phyloP scores from a whole-genome alignment of 2,113 vertebrate genomes.

The Tupaia tana region DNA sequence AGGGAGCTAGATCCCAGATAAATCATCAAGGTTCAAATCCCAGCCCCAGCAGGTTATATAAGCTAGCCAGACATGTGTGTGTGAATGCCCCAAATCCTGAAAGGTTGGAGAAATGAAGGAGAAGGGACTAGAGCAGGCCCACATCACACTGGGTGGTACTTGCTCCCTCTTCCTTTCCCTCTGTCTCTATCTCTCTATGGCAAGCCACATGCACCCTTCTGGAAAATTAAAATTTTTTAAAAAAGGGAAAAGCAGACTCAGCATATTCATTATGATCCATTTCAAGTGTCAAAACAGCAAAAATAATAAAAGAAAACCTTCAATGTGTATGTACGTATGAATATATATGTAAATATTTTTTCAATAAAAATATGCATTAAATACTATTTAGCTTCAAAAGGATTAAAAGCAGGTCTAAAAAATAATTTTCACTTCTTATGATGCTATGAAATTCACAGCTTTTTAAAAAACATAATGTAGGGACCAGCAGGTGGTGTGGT shows the following conservation, averaged over 20 bases:
- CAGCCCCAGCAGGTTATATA: too few relatives aligned
- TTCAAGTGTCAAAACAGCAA: constrained; percentile 36
- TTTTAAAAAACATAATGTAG: constrained; percentile 26
- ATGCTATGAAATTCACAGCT: not conserved
- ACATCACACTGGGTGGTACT: too few relatives aligned
- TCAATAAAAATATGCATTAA: not conserved
- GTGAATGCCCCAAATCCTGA: too few relatives aligned
- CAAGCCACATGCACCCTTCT: too few relatives aligned
- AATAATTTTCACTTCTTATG: not conserved
- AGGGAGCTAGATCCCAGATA: too few relatives aligned
- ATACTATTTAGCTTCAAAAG: constrained; percentile 19
- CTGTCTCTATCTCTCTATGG: too few relatives aligned
- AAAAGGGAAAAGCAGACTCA: not conserved
- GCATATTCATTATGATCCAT: constrained; percentile 28
- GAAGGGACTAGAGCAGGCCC: too few relatives aligned
- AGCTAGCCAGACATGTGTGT: too few relatives aligned
- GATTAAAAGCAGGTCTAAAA: not conserved
- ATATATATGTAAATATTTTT: not conserved
- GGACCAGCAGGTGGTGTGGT: not conserved
- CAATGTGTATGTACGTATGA: not conserved
- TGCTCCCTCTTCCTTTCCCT: too few relatives aligned
- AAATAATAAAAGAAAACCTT: constrained; percentile 4
- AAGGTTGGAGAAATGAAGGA: too few relatives aligned
- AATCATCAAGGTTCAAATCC: too few relatives aligned
- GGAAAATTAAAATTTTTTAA: too few relatives aligned